phyloP scores from a whole-genome alignment of 2,888 invertebrate species.

The Malthinus flaveolus region DNA sequence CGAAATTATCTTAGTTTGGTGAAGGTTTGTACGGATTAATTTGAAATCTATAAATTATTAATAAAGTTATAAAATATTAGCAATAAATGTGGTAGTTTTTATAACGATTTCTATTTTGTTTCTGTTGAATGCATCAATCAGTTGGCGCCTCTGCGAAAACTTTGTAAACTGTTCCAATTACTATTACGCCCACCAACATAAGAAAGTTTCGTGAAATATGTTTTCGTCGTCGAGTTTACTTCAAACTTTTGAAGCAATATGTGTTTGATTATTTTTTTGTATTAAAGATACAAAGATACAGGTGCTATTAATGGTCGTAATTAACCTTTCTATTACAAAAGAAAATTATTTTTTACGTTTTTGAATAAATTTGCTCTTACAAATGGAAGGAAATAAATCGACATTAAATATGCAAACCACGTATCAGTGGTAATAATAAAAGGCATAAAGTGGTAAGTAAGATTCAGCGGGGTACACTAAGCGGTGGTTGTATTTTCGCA shows the following conservation, averaged over 20 bases:
- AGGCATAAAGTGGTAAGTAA: conserved; percentile 39
- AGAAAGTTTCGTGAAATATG: conserved; percentile 6
- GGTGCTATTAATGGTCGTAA: conserved; percentile 1
- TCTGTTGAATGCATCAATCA: conserved; percentile 7
- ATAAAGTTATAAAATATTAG: not conserved
- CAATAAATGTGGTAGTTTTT: conserved; percentile 5
- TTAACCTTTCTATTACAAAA: not conserved
- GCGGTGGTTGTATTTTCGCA: conserved; percentile 18
- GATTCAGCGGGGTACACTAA: conserved; percentile 20
- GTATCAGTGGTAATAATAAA: conserved; percentile 44
- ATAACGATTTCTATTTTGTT: conserved; percentile 8
- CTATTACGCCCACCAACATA: conserved; percentile 7
- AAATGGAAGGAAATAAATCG: conserved; percentile 40
- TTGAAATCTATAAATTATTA: not conserved
- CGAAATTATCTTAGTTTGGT: too few species aligned
- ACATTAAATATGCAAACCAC: conserved; percentile 41
- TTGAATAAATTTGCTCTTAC: conserved; percentile 34
- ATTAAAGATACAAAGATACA: conserved; percentile 6
- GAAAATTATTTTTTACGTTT: not conserved
- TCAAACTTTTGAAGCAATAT: conserved; percentile 7
- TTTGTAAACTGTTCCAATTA: conserved; percentile 8
- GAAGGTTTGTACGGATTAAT: too few species aligned
- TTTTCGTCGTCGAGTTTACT: conserved; percentile 5
- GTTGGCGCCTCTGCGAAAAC: conserved; percentile 5
- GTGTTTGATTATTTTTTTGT: conserved; percentile 5